A percentile compares a stretch with the other conserved stretches of the same genome.
Conservation (phyloP, 2,797 vertebrate species). For the Pseudocheirus occidentalis region DNA sequence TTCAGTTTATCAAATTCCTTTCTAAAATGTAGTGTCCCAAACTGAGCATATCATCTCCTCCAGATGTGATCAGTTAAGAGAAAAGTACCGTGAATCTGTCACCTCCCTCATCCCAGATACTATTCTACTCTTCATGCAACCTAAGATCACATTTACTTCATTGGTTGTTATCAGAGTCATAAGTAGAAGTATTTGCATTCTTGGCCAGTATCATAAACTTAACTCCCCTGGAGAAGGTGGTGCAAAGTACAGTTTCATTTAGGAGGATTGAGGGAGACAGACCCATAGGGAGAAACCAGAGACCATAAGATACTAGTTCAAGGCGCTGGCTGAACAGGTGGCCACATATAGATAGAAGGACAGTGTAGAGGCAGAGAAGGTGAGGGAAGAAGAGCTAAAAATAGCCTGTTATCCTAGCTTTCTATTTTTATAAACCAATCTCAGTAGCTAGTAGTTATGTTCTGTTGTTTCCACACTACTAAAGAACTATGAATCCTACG, state of each 20-base stretch:
- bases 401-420: background rate
- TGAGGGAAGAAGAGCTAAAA: background rate
- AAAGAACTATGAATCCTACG: background rate
- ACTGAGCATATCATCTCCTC: background rate
- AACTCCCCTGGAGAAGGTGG: background rate
- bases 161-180: background rate
- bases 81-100: background rate
- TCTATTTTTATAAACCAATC: background rate
- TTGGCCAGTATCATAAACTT: background rate
- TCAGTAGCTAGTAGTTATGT: background rate
- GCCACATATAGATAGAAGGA: background rate
- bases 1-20: background rate
- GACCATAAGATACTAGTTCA: background rate
- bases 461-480: background rate
- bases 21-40: background rate
- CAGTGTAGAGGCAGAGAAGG: background rate
- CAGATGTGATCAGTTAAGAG: background rate
- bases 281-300: background rate
- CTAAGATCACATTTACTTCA: background rate
- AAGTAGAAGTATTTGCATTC: background rate
- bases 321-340: background rate
- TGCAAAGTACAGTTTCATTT: background rate
- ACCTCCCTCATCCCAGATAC: background rate
- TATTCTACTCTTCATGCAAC: background rate
- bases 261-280: background rate